Evolutionary conservation across 1,140 invertebrate genomes (phyloP), one percentile per base, ranked within the genome.

Genomic region (Lepidurus arcticus): DNA sequence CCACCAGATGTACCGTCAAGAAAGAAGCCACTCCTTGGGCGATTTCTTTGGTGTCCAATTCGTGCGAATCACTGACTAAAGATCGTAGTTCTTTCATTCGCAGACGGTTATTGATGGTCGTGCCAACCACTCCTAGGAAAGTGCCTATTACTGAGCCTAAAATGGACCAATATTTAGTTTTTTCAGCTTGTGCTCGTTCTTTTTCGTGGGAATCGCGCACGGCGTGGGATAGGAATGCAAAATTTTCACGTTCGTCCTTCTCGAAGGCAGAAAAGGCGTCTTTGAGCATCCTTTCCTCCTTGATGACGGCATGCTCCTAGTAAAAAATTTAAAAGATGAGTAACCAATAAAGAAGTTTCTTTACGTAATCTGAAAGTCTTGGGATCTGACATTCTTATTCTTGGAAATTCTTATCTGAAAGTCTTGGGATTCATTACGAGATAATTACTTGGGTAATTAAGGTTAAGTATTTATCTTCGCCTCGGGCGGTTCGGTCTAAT

Each of bases 131-230:
- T 24, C 91, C 91, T 7, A 92, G 85, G 0, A 89, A 83, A 43
- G 91, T 91, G 24, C 91, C 91, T 73, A 91, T 83, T 80, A 92
- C 85, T 7, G 91, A 92, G 16, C 90, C 91, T 26, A 91, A 89
- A 74, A 93, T 87, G 76, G 91, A 92, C 90, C 91, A 92, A 82
- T 93, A 93, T 84, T 93, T 93, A 78, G 91, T 93, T 80, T 89
- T 86, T 83, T 92, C 91, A 13, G 90, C 90, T 82, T 91, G 89
- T 3, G 90, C 88, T 73, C 91, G 83, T 83, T 93, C 92, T 79
- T 90, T 88, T 82, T 93, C 91, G 82, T 93, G 92, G 78, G 90
- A 90, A 16, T 91, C 87, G 81, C 92, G 88, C 0, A 92, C 87
- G 1, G 90, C 88, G 10, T 89, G 88, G 0, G 90, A 91, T 80